Evolutionary conservation across 2,888 invertebrate species (phyloP), one percentile per base, ranked within the genome.

Genomic region (Polia nebulosa): DNA sequence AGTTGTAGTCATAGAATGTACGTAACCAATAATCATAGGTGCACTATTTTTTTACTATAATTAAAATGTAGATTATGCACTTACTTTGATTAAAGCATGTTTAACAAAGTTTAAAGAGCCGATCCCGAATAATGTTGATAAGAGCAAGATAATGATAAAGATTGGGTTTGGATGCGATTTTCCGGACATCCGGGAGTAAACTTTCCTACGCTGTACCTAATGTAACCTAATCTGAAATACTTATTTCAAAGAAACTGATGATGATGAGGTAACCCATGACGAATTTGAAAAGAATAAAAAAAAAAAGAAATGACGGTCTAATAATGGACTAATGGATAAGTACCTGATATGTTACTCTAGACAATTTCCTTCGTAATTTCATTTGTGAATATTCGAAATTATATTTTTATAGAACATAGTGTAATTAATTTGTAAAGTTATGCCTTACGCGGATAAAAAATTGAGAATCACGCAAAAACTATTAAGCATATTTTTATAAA

Each of bases 1-100:
- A 94, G 94, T 92, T 93, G 92, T 94, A 93, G 91, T 91, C 92
- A 89, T 91, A 91, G 87, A 85, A 93, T 91, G 88, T 91, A 91
- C 89, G 92, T 92, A 92, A 91, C 89, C 88, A 88, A 86, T 89
- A 78, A 76, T 74, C 75, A 63, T 75, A 59, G 62, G 59, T 65
- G 53, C 44, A 59, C 36, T 36, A 47, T 44, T 70, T 63, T 57
- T 75, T 70, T 20, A 29, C 22, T 32, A 8, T 20, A 34, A 20
- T n/a, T 44, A 11, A 34, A 27, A 64, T 29, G 11, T 15, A 27
- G 11, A 39, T 13, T 15, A 44, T 4, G 6, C 20, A 34, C 3
- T 20, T 44, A 11, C 8, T 36, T 17, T 39, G n/a, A 6, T n/a
- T n/a, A n/a, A n/a, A n/a, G 7, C 17, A 36, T 57, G 15, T 39